Evolutionary conservation across 2,113 vertebrate genomes (phyloP).

Genomic region (Periophthalmodon schlosseri): DNA sequence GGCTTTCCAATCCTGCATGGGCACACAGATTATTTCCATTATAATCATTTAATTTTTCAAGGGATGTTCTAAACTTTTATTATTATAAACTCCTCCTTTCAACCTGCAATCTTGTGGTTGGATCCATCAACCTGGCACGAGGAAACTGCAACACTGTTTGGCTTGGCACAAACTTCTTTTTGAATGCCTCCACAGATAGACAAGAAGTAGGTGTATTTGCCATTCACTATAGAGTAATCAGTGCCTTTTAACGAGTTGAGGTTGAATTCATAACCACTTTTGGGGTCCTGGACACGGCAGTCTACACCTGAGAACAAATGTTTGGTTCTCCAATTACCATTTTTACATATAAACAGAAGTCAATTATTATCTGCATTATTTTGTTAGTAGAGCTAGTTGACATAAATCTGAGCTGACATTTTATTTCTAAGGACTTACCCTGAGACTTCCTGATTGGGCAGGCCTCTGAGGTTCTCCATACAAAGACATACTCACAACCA

Average conservation of each 20-base stretch:
- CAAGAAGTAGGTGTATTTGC: constrained; percentile 86
- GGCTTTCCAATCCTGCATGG: constrained; percentile 78
- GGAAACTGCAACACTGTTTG: constrained; percentile 54
- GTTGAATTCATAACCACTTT: constrained; percentile 83
- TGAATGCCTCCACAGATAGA: constrained; percentile 83
- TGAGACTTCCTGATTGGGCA: constrained; percentile 84
- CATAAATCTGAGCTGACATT: background rate
- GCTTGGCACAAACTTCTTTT: constrained; percentile 60
- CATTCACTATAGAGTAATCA: constrained; percentile 73
- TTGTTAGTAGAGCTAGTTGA: background rate
- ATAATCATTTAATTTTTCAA: background rate
- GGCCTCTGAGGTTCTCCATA: constrained; percentile 93
- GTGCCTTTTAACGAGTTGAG: constrained; percentile 79
- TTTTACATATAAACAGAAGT: background rate
- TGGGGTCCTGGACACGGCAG: constrained; percentile 87
- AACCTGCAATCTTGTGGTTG: constrained; percentile 85
- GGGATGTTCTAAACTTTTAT: no score
- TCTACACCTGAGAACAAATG: constrained; percentile 75
- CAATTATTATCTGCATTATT: background rate
- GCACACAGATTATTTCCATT: background rate
- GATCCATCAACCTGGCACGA: constrained; percentile 81
- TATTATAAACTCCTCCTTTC: background rate
- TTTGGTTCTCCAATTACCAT: background rate
- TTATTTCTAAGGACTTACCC: constrained; percentile 69
- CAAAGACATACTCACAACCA: constrained; percentile 90